Evolutionary conservation across 2,797 vertebrate species (phyloP).

Genomic region (Pelobates cultripes): DNA sequence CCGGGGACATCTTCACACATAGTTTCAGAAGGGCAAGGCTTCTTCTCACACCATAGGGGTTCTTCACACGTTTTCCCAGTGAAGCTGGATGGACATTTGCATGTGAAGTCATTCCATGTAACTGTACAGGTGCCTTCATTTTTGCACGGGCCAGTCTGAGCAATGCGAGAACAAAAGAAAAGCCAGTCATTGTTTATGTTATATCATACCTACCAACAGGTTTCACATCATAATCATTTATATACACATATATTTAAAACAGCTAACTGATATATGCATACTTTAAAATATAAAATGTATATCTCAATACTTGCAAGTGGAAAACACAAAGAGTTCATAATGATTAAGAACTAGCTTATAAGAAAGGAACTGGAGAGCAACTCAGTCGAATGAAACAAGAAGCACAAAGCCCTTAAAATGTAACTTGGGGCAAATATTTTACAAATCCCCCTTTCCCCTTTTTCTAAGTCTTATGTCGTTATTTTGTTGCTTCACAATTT

Average conservation of each 20-base stretch:
- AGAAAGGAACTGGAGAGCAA: too few relatives aligned
- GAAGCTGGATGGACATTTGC: conserved; percentile 82
- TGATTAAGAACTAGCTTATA: too few relatives aligned
- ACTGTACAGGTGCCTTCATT: conserved; percentile 84
- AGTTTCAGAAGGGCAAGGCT: conserved; percentile 77
- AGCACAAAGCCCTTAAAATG: too few relatives aligned
- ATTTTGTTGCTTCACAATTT: too few relatives aligned
- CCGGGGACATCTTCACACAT: conserved; percentile 81
- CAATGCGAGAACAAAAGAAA: not conserved
- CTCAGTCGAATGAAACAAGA: too few relatives aligned
- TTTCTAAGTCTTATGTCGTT: too few relatives aligned
- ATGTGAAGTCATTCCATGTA: conserved; percentile 94
- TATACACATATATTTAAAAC: not conserved
- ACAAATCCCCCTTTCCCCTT: too few relatives aligned
- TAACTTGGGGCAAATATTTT: too few relatives aligned
- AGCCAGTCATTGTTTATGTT: not conserved
- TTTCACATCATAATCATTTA: not conserved
- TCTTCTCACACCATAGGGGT: conserved; percentile 84
- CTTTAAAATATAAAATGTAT: too few relatives aligned
- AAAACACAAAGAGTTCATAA: too few relatives aligned
- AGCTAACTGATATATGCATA: too few relatives aligned
- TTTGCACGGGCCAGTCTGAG: conserved; percentile 79
- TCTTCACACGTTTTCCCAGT: conserved; percentile 84
- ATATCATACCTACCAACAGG: not conserved
- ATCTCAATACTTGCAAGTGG: too few relatives aligned